Conservation (phyloP, 2,797 vertebrate genomes). For the Acanthis flammea region DNA sequence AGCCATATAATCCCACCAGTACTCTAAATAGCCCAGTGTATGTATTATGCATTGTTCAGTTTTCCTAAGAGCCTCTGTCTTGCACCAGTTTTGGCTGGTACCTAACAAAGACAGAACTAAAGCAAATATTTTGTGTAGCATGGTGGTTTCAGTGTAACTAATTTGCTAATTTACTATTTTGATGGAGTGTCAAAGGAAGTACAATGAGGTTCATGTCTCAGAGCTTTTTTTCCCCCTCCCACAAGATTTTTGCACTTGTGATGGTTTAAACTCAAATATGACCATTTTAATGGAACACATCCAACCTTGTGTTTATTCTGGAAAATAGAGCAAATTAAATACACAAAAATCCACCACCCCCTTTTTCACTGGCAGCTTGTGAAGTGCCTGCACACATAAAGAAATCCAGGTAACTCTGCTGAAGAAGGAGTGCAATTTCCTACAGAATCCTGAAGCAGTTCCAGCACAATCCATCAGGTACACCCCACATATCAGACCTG, state of each 20-base stretch:
- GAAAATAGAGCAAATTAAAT: neutral
- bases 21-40: neutral
- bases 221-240: fast-evolving
- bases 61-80: neutral
- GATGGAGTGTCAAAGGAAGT: neutral
- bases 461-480: neutral
- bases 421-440: neutral
- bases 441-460: neutral
- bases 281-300: neutral
- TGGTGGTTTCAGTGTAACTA: neutral
- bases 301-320: neutral
- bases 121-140: neutral
- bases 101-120: neutral
- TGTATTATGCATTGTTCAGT: neutral
- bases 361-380: neutral
- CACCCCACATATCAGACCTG: neutral
- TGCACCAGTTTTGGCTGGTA: neutral
- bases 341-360: neutral
- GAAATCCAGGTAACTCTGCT: neutral
- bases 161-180: neutral
- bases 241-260: neutral
- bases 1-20: neutral
- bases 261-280: neutral
- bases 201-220: neutral
- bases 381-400: neutral